These are phyloP conservation scores for Acipenser transmontanus DNA, from an alignment of 2,797 vertebrate genomes.

Conservation along the genomic window DNA sequence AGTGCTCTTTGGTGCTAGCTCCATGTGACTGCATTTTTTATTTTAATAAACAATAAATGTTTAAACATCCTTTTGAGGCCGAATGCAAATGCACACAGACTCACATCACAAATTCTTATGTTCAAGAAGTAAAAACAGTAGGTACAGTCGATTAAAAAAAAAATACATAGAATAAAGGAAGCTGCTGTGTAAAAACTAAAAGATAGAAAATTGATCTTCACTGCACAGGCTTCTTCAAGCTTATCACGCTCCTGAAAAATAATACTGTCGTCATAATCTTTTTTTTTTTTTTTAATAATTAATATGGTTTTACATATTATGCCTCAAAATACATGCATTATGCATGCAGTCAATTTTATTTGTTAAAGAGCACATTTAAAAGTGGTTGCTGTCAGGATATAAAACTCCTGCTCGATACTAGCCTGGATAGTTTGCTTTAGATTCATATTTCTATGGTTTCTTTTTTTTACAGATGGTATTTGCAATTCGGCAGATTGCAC, in stretches of 20 bases:
- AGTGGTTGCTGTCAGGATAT: not conserved
- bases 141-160: not conserved
- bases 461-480: conserved; percentile 66
- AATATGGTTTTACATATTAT: not conserved
- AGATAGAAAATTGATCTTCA: not conserved
- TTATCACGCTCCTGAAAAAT: not conserved
- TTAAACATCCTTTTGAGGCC: conserved; percentile 15
- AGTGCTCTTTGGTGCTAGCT: not conserved
- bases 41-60: conserved; percentile 20
- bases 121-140: not conserved
- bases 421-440: not conserved
- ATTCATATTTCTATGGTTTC: not conserved
- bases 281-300: conserved; percentile 25
- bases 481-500: conserved; percentile 88
- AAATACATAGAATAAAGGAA: not conserved
- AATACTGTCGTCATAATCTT: not conserved
- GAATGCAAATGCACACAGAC: conserved; percentile 13
- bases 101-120: not conserved
- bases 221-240: not conserved
- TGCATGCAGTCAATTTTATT: not conserved
- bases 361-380: not conserved
- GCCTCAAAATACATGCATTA: not conserved
- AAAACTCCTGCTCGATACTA: not conserved
- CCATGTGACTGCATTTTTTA: conserved; percentile 1
- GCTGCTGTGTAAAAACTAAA: too few species aligned